These are phyloP conservation scores for Coregonus suidteri DNA, from an alignment of 2,797 vertebrate species.

Conservation along the genomic window DNA sequence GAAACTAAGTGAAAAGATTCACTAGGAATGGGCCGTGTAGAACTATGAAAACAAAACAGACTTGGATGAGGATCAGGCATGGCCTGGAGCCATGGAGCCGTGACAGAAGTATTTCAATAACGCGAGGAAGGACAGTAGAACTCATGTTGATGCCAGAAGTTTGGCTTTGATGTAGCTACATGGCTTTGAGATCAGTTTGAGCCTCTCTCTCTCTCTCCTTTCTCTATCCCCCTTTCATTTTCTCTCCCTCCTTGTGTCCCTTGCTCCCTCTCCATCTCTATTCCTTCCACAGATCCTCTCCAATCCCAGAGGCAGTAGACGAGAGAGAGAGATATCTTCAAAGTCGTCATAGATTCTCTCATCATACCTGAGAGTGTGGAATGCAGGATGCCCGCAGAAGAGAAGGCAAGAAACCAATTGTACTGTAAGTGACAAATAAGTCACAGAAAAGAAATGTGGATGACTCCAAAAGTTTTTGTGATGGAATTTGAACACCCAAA, in stretches of 20 bases:
- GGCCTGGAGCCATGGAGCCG: background rate
- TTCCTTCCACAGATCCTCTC: background rate
- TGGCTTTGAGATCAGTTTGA: background rate
- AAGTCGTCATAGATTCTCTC: background rate
- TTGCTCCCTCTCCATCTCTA: background rate
- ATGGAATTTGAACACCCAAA: too few species aligned
- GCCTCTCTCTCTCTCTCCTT: background rate
- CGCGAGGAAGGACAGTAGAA: background rate
- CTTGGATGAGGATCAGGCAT: background rate
- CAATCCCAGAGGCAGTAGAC: background rate
- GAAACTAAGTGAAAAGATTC: background rate
- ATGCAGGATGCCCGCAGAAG: background rate
- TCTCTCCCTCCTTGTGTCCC: background rate
- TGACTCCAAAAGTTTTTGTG: background rate
- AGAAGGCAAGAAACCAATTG: background rate
- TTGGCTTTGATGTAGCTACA: background rate
- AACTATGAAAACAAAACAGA: background rate
- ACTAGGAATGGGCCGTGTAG: background rate
- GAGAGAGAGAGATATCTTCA: background rate
- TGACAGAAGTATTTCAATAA: conserved; percentile 7
- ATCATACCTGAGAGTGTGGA: background rate
- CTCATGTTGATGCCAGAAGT: background rate
- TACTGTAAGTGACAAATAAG: background rate
- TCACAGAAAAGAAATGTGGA: background rate
- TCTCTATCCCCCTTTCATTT: background rate